phyloP scores from a whole-genome alignment of 2,888 invertebrate genomes.

The Tromatobia lineatoria region DNA sequence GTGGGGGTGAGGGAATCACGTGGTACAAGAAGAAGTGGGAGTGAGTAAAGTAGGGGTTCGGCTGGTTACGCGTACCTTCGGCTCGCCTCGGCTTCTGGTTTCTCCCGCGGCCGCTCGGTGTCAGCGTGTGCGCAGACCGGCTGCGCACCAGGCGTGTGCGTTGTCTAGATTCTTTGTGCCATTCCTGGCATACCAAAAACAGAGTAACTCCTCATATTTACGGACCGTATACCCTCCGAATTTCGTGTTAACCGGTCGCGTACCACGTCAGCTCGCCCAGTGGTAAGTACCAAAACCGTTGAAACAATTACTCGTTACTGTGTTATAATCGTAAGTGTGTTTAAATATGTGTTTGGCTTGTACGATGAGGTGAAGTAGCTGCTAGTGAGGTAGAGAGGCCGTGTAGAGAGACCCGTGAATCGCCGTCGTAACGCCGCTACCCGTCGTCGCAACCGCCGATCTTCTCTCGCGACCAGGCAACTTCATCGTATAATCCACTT shows the following conservation, averaged over 20 bases:
- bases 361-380: conserved; percentile 2
- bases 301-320: neutral
- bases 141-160: conserved; percentile 95
- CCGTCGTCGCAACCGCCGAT: neutral
- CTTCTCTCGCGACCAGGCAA: conserved; percentile 83
- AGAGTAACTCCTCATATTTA: conserved; percentile 86
- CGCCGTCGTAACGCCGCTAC: conserved; percentile 28
- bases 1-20: conserved; percentile 65
- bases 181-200: conserved; percentile 97
- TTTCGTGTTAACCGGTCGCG: conserved; percentile 81
- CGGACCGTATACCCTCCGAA: conserved; percentile 85
- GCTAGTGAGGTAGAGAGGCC: conserved; percentile 27
- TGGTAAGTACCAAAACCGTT: conserved; percentile 89
- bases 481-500: conserved; percentile 86
- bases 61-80: conserved; percentile 74
- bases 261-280: conserved; percentile 87
- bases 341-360: conserved; percentile 24
- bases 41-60: conserved; percentile 72
- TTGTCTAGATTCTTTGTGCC: conserved; percentile 99
- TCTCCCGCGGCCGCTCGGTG: conserved; percentile 88
- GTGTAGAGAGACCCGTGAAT: conserved; percentile 14
- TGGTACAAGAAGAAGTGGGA: conserved; percentile 48
- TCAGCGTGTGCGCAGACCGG: conserved; percentile 92
- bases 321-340: conserved; percentile 27
- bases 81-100: conserved; percentile 84